Percentiles rank a stretch among this genome's conserved stretches.
Conservation (phyloP, 1,140 invertebrate genomes). For the Oreohelix idahoensis region DNA sequence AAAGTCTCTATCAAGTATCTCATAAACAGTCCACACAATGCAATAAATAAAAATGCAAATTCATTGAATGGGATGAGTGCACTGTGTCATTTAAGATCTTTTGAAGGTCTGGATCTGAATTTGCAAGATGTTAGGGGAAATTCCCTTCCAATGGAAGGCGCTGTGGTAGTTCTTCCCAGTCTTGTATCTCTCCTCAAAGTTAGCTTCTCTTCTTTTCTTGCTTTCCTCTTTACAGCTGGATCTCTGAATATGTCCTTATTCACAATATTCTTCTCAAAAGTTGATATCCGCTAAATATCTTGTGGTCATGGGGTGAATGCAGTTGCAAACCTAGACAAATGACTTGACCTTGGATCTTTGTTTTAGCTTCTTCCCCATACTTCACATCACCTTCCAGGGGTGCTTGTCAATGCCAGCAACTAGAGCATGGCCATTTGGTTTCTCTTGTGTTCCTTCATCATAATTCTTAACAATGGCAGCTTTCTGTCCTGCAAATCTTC, state of each 20-base stretch:
- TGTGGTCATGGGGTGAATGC: no score
- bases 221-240: background rate
- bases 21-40: no score
- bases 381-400: slow-evolving; percentile 94
- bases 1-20: no score
- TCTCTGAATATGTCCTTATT: background rate
- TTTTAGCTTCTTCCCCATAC: slow-evolving; percentile 98
- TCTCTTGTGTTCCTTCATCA: slow-evolving; percentile 96
- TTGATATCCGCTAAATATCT: no score
- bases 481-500: slow-evolving; percentile 97
- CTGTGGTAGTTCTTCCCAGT: background rate
- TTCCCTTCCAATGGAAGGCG: no score
- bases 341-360: slow-evolving; percentile 93
- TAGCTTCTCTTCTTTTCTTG: background rate
- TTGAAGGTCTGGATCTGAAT: no score
- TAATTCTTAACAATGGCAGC: slow-evolving; percentile 96
- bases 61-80: no score
- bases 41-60: no score
- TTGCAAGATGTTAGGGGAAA: no score
- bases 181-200: background rate
- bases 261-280: no score
- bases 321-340: no score
- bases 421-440: slow-evolving; percentile 96
- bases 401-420: slow-evolving; percentile 98
- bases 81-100: no score